Evolutionary conservation across 2,113 vertebrate species (phyloP).

Genomic region (Gulo gulo): DNA sequence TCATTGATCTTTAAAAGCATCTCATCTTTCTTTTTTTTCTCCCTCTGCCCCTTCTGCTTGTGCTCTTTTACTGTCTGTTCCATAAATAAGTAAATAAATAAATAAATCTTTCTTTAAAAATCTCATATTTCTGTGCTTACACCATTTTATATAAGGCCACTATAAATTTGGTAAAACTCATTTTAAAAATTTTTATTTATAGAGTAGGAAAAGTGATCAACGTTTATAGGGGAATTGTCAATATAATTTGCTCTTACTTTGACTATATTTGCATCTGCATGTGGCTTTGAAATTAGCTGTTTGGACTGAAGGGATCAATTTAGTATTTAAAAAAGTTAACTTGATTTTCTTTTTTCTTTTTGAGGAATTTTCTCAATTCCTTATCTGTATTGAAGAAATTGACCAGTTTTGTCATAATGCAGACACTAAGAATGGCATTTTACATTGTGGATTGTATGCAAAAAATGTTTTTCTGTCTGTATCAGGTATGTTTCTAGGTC

Average conservation of each 20-base stretch:
- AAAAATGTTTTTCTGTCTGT: background rate
- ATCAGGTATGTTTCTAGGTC: background rate
- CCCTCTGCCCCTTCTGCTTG: background rate
- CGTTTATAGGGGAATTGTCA: background rate
- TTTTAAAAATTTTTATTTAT: background rate
- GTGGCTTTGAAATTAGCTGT: background rate
- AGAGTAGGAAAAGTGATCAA: background rate
- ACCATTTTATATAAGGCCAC: background rate
- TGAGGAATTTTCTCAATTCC: background rate
- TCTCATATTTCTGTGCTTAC: background rate
- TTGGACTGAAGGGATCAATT: background rate
- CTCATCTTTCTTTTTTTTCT: background rate
- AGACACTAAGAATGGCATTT: background rate
- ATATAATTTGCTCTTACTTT: background rate
- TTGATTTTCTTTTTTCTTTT: background rate
- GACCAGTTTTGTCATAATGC: background rate
- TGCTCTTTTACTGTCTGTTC: background rate
- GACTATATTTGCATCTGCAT: background rate
- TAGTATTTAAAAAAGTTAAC: background rate
- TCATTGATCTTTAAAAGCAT: background rate
- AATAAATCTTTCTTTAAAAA: background rate
- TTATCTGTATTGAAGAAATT: background rate
- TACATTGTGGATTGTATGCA: background rate
- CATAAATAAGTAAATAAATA: background rate
- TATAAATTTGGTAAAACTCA: background rate